Base-by-base conservation (phyloP, 2,888 invertebrate species). In the Amaurobius ferox region DNA sequence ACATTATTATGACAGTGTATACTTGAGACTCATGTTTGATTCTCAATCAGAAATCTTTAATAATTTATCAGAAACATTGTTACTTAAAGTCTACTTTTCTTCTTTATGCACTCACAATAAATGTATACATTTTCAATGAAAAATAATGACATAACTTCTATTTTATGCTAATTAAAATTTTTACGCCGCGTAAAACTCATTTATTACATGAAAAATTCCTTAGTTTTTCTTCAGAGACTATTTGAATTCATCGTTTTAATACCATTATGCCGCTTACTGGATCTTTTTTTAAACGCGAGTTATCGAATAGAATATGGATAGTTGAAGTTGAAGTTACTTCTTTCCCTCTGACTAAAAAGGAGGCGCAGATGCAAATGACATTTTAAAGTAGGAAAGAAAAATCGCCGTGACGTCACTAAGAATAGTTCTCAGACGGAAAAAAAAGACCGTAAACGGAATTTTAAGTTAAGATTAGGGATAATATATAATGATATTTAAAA, bases 251-350 rank as follows among this genome's bases (percentile, higher is more conserved):
- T 55, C 55, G 55, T 55, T 55, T 55, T 55, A 55, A 55, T 55
- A 55, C 5, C 55, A 55, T 55, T 55, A 55, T 55, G 23, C 23
- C 23, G 2, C 55, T 55, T 55, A 23, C 55, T 23, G 11, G 19
- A 16, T 23, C 1, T 55, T n/a, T 55, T n/a, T 6, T 55, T 55
- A 44, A 44, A 55, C 19, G 23, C 23, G 23, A 23, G 23, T 23
- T 55, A 55, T 55, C 55, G 55, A 55, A 55, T 55, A 23, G 55
- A 55, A 55, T 55, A 55, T 55, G 55, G 55, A 11, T 55, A 55
- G 55, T 16, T 55, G 16, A 55, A 55, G 23, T 23, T 11, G 16
- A 44, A 44, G 16, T 11, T 23, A 23, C 23, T 55, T n/a, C 23
- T 11, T 55, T 23, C 23, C 23, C n/a, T 23, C 1, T 1, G 2